These are phyloP conservation scores for Nicator chloris DNA, from an alignment of 2,113 vertebrate species.

Conservation along the genomic window DNA sequence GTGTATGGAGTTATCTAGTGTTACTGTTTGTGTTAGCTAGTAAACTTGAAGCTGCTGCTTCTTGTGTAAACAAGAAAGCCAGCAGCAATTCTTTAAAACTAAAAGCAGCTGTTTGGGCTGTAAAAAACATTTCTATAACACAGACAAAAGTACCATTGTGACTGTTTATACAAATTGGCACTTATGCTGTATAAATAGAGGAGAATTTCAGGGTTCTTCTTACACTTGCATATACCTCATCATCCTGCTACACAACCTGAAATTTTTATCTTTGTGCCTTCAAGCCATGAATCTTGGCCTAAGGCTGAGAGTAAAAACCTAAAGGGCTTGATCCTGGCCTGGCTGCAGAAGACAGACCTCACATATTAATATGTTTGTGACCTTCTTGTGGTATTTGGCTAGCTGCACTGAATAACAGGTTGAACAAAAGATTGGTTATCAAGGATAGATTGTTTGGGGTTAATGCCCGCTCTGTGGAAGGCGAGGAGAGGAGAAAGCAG, in stretches of 20 bases:
- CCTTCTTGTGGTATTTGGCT: neutral
- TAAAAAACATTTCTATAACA: neutral
- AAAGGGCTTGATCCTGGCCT: neutral
- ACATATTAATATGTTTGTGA: neutral
- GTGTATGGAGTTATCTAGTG: neutral
- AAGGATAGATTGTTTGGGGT: neutral
- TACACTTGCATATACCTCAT: neutral
- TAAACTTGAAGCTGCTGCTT: neutral
- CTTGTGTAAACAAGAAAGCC: neutral
- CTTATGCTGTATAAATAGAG: neutral
- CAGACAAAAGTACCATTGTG: neutral
- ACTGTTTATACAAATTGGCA: neutral
- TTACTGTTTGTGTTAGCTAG: neutral
- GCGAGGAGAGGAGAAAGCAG: fast-evolving
- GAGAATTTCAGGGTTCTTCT: neutral
- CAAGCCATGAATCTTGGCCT: neutral
- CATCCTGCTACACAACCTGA: neutral
- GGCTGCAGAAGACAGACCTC: neutral
- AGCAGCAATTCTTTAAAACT: neutral
- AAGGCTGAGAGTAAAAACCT: neutral
- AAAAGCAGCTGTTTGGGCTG: neutral
- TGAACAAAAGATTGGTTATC: neutral
- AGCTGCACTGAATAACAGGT: neutral
- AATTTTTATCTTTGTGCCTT: neutral
- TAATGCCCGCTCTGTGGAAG: fast-evolving